phyloP scores from a whole-genome alignment of 1,140 invertebrate species.

The Agraylea sexmaculata region DNA sequence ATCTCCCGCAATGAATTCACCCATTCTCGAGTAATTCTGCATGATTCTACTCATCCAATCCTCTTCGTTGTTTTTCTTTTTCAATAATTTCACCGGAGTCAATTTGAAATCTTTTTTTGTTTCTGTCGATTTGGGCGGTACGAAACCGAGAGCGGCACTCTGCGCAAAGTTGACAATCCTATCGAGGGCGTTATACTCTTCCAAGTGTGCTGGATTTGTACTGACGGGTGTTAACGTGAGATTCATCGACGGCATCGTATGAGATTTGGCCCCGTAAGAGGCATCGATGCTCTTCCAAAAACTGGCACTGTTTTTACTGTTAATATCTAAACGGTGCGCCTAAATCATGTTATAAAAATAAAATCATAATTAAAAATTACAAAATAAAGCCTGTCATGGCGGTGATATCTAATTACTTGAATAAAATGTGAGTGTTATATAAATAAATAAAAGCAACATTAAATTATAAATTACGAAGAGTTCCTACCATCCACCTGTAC shows the following conservation, averaged over 20 bases:
- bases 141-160: conserved; percentile 31
- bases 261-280: conserved; percentile 26
- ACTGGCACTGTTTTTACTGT: conserved; percentile 20
- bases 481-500: not conserved
- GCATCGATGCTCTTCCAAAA: conserved; percentile 32
- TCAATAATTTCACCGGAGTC: conserved; percentile 27
- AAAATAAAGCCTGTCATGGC: too few relatives aligned
- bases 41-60: conserved; percentile 26
- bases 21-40: conserved; percentile 36
- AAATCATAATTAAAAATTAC: too few relatives aligned
- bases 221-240: conserved; percentile 34
- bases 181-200: conserved; percentile 38
- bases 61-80: conserved; percentile 4
- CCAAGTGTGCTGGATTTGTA: conserved; percentile 24
- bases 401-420: not conserved
- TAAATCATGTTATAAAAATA: too few relatives aligned
- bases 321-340: too few relatives aligned
- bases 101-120: conserved; percentile 33
- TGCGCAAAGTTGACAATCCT: conserved; percentile 41
- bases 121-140: conserved; percentile 30
- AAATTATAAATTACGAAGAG: not conserved
- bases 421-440: not conserved
- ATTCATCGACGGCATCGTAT: conserved; percentile 35
- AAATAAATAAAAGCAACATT: conserved; percentile 2
- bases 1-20: conserved; percentile 34